Evolutionary conservation across 1,140 invertebrate species (phyloP).

Genomic region (Drosophila trapezifrons): DNA sequence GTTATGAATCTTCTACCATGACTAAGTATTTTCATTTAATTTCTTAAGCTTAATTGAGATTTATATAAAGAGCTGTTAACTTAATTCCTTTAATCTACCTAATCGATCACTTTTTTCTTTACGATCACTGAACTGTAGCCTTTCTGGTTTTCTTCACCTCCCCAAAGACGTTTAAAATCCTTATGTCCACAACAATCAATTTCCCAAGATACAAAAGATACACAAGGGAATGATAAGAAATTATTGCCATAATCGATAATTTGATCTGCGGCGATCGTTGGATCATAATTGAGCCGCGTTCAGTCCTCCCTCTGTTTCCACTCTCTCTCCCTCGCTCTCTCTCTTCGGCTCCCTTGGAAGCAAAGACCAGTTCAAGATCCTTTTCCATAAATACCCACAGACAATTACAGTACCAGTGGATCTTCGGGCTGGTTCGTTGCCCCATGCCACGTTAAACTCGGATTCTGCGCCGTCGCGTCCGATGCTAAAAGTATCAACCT

Average conservation of each 20-base stretch:
- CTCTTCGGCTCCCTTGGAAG: neutral
- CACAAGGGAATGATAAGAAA: slow-evolving; percentile 27
- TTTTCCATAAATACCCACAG: slow-evolving; percentile 56
- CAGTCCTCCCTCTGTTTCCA: neutral
- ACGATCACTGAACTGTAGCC: neutral
- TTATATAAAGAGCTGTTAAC: no score
- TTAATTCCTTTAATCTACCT: no score
- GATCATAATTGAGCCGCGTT: slow-evolving; percentile 35
- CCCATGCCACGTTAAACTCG: slow-evolving; percentile 68
- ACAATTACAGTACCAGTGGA: slow-evolving; percentile 67
- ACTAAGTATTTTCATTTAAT: no score
- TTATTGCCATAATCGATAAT: slow-evolving; percentile 42
- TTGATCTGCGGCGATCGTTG: slow-evolving; percentile 38
- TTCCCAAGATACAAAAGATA: slow-evolving; percentile 8
- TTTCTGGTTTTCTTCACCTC: neutral
- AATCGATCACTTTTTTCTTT: no score
- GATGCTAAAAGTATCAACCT: slow-evolving; percentile 67
- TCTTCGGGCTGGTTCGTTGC: slow-evolving; percentile 67
- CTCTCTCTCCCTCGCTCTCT: neutral
- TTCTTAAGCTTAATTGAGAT: no score
- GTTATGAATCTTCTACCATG: no score
- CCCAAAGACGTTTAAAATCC: neutral
- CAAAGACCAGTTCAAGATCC: slow-evolving; percentile 47
- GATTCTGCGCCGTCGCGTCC: slow-evolving; percentile 45
- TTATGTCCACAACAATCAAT: slow-evolving; percentile 4